Conservation (phyloP, 2,888 invertebrate genomes). For the Pollenia griseotomentosa region DNA sequence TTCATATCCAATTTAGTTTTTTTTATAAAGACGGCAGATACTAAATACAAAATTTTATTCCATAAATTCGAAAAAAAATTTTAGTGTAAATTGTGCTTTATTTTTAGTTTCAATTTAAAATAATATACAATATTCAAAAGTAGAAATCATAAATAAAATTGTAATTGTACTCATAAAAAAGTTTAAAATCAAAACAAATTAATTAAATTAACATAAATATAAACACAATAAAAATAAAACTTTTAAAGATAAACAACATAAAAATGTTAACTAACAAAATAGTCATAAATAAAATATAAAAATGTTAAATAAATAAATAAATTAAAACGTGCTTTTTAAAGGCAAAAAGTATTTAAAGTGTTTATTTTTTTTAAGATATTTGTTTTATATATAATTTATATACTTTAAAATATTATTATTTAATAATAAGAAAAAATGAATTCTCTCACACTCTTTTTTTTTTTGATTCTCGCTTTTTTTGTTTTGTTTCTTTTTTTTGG, state of each 20-base stretch:
- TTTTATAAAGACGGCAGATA: too few species aligned
- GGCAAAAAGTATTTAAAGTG: constrained; percentile 37
- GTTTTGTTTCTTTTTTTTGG: constrained; percentile 60
- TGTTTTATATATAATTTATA: constrained; percentile 24
- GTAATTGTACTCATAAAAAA: neutral
- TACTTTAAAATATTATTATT: constrained; percentile 22
- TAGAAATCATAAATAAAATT: too few species aligned
- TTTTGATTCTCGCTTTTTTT: constrained; percentile 69
- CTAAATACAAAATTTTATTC: too few species aligned
- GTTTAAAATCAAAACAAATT: constrained; percentile 6
- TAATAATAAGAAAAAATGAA: constrained; percentile 44
- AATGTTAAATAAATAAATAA: constrained; percentile 18
- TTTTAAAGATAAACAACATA: constrained; percentile 20
- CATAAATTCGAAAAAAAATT: too few species aligned
- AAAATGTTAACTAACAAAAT: constrained; percentile 4
- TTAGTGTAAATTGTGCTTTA: too few species aligned
- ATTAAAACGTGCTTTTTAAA: constrained; percentile 46
- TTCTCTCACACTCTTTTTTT: constrained; percentile 71
- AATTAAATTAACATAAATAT: neutral
- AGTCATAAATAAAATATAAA: neutral
- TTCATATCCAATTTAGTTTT: too few species aligned
- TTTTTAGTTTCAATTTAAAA: too few species aligned
- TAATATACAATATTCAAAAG: too few species aligned
- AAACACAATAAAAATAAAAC: constrained; percentile 9
- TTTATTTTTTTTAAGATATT: constrained; percentile 20